Evolutionary conservation across 2,113 vertebrate species (phyloP).

Genomic region (Bubo scandiacus): DNA sequence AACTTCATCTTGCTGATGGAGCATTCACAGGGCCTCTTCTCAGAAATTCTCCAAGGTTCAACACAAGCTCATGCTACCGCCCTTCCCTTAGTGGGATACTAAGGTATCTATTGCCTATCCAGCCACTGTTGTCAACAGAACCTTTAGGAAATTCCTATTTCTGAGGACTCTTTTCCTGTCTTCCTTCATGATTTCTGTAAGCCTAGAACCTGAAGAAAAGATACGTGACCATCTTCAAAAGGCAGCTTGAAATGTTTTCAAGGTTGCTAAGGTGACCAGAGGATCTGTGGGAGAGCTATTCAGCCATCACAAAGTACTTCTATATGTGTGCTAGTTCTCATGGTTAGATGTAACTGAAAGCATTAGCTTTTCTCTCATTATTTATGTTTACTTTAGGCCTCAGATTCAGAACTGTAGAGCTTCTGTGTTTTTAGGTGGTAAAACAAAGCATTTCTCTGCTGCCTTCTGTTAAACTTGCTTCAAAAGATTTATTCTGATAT

Average conservation of each 20-base stretch:
- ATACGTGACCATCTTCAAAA: not conserved
- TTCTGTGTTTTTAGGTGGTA: not conserved
- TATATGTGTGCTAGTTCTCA: not conserved
- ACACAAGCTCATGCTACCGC: not conserved
- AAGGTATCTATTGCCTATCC: not conserved
- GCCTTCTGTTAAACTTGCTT: not conserved
- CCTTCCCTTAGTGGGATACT: not conserved
- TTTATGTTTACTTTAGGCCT: not conserved
- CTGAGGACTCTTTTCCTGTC: not conserved
- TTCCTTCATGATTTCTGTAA: not conserved
- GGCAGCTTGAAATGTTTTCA: not conserved
- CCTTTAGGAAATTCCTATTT: not conserved
- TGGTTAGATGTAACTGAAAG: not conserved
- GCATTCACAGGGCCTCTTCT: not conserved
- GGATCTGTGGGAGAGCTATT: not conserved
- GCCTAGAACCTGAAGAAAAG: not conserved
- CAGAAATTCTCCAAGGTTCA: not conserved
- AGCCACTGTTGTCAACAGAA: not conserved
- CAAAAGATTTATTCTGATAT: not conserved
- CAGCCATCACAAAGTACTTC: not conserved
- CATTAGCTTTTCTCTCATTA: not conserved
- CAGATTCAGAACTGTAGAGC: not conserved
- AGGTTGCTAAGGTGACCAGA: not conserved
- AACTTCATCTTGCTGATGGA: not conserved
- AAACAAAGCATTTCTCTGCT: not conserved